Evolutionary conservation across 2,888 invertebrate species (phyloP).

Genomic region (Drosophila phalerata): DNA sequence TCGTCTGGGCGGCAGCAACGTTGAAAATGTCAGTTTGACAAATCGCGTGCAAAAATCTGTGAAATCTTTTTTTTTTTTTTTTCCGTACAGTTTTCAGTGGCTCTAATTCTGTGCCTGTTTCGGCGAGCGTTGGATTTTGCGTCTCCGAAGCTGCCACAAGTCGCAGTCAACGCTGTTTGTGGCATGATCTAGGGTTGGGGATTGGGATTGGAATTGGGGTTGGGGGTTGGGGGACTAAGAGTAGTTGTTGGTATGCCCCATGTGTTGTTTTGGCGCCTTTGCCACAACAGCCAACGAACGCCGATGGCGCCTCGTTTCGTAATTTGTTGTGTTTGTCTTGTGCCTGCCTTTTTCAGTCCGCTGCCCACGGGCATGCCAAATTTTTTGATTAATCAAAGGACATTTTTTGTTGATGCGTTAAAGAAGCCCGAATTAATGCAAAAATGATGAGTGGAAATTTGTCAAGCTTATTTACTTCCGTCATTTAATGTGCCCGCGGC

Average conservation of each 20-base stretch:
- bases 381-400: constrained; percentile 82
- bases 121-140: constrained; percentile 36
- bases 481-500: constrained; percentile 79
- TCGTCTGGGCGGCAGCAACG: constrained; percentile 37
- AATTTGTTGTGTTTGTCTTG: constrained; percentile 73
- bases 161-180: constrained; percentile 29
- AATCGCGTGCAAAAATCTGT: constrained; percentile 81
- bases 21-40: constrained; percentile 82
- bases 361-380: constrained; percentile 56
- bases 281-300: constrained; percentile 59
- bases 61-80: constrained; percentile 61
- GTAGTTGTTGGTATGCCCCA: constrained; percentile 27
- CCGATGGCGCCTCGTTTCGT: constrained; percentile 75
- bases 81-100: constrained; percentile 44
- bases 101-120: constrained; percentile 14
- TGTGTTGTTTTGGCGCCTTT: constrained; percentile 64
- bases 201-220: not conserved
- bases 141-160: constrained; percentile 44
- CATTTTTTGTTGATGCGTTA: constrained; percentile 70
- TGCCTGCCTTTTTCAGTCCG: constrained; percentile 45
- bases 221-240: not conserved
- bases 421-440: constrained; percentile 84
- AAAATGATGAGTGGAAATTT: constrained; percentile 84
- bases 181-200: not conserved
- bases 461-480: constrained; percentile 84